Conservation (phyloP, 2,797 vertebrate species). For the Sitta carolinensis region DNA sequence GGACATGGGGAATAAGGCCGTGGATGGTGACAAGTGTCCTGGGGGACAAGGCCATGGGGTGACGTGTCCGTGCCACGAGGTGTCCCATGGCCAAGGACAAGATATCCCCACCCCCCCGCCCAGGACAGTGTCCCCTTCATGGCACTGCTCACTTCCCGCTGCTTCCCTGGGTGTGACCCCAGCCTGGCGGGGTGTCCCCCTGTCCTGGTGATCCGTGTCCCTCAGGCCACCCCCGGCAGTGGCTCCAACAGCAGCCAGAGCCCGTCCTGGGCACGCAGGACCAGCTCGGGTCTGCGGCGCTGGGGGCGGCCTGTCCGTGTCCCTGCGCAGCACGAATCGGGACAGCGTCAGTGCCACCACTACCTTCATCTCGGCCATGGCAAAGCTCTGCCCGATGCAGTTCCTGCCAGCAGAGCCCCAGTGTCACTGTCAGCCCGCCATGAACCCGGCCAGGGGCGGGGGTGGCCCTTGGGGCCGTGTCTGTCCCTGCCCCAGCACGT, state of each 20-base stretch:
- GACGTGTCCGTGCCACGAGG: no score
- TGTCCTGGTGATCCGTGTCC: neutral
- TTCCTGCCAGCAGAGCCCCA: neutral
- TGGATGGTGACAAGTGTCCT: no score
- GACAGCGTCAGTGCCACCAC: neutral
- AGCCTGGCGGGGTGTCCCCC: no score
- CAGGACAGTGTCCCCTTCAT: accelerated
- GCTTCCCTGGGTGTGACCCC: neutral
- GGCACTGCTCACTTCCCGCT: accelerated
- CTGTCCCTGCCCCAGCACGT: accelerated
- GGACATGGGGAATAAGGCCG: no score
- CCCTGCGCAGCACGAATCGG: constrained; percentile 55
- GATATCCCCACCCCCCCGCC: no score
- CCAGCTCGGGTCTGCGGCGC: constrained; percentile 66
- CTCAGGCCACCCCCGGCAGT: neutral
- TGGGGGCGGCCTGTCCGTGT: constrained; percentile 53
- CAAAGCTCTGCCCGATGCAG: neutral
- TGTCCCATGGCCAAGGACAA: no score
- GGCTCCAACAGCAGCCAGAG: constrained; percentile 83
- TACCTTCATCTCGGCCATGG: neutral
- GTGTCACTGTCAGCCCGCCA: neutral
- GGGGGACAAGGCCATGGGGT: no score
- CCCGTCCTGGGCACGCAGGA: constrained; percentile 51
- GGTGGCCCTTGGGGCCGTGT: neutral
- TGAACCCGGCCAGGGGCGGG: neutral